Conservation (phyloP, 2,113 vertebrate genomes). For the Regulus satrapa region DNA sequence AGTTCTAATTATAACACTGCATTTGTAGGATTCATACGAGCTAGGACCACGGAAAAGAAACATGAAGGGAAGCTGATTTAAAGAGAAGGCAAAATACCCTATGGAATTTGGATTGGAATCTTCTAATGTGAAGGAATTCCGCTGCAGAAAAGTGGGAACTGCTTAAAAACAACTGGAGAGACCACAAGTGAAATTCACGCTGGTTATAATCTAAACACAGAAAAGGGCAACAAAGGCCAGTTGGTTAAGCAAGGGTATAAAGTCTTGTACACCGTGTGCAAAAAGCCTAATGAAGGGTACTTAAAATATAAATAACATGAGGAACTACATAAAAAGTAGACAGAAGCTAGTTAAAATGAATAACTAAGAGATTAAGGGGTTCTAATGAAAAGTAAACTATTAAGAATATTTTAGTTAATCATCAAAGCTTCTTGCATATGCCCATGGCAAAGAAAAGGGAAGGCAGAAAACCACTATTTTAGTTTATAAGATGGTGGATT, state of each 20-base stretch:
- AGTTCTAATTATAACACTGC: conserved; percentile 68
- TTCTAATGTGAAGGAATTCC: conserved; percentile 50
- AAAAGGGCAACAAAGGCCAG: conserved; percentile 20
- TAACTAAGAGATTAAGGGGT: not conserved
- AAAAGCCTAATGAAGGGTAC: conserved; percentile 16
- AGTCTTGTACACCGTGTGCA: not conserved
- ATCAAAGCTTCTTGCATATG: not conserved
- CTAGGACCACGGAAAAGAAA: conserved; percentile 37
- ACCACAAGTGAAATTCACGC: conserved; percentile 61
- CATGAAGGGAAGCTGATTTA: conserved; percentile 50
- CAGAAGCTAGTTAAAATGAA: conserved; percentile 42
- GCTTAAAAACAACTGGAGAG: conserved; percentile 61
- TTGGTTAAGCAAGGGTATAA: conserved; percentile 29
- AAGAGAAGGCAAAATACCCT: conserved; percentile 53
- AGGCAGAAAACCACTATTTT: not conserved
- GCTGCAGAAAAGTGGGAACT: conserved; percentile 41
- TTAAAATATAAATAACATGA: conserved; percentile 43
- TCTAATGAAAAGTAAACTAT: conserved; percentile 11
- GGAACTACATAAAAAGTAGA: conserved; percentile 26
- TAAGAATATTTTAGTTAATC: not conserved
- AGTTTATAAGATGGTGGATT: not conserved
- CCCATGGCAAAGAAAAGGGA: not conserved
- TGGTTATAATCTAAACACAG: conserved; percentile 56
- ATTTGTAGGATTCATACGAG: conserved; percentile 38
- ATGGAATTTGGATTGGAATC: conserved; percentile 60